These are phyloP conservation scores for Nephrotoma flavescens DNA, from an alignment of 2,888 invertebrate species.

Conservation along the genomic window DNA sequence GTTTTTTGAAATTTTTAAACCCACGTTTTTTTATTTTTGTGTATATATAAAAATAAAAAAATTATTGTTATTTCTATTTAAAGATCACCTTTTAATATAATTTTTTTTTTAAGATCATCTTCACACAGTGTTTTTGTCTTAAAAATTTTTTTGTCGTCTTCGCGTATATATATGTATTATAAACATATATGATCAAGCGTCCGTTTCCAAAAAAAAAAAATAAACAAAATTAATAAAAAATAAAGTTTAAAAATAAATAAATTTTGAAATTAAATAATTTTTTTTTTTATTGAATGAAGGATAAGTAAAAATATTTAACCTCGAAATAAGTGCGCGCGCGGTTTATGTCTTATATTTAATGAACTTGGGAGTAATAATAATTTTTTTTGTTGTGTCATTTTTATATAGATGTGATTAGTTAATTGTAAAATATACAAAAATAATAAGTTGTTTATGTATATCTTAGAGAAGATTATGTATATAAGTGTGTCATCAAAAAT, in stretches of 20 bases:
- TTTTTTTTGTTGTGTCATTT: background rate
- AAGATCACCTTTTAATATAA: background rate
- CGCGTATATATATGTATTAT: background rate
- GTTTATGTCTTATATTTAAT: background rate
- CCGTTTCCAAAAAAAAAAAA: background rate
- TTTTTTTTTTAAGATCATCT: background rate
- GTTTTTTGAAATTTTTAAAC: background rate
- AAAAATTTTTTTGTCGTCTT: background rate
- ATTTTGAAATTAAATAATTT: background rate
- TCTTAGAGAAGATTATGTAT: background rate
- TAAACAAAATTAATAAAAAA: background rate
- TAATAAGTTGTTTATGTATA: background rate
- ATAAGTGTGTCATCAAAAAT: background rate
- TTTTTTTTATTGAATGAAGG: background rate
- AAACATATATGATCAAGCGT: background rate
- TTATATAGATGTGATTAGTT: background rate
- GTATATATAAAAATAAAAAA: background rate
- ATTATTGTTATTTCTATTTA: background rate
- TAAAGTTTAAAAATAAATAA: background rate
- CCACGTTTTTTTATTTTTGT: background rate
- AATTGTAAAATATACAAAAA: background rate
- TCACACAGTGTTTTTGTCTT: background rate
- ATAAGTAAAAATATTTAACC: slow-evolving; percentile 4
- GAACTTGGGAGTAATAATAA: slow-evolving; percentile 2
- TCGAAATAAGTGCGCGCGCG: slow-evolving; percentile 6